A percentile compares a stretch with the other conserved stretches of the same genome.
These are phyloP conservation scores for Platorchestia sp. DNA, from an alignment of 1,140 invertebrate genomes.

Conservation along the genomic window DNA sequence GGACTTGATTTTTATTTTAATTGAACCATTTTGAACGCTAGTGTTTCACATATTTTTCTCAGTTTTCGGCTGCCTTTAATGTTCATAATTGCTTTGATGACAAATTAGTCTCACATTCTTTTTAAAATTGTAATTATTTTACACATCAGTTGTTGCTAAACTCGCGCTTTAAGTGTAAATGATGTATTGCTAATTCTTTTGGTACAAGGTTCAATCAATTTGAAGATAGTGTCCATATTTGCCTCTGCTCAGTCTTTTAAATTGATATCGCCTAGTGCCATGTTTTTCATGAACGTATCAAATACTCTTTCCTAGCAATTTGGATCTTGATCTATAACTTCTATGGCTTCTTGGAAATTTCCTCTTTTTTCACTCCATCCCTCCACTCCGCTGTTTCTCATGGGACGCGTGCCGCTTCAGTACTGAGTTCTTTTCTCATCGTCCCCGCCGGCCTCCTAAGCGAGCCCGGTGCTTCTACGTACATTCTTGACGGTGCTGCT, in stretches of 20 bases:
- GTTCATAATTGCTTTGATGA: background rate
- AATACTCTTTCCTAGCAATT: too few species aligned
- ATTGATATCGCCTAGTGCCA: too few species aligned
- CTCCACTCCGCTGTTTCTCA: too few species aligned
- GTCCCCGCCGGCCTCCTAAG: too few species aligned
- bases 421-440: background rate
- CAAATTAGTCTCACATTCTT: too few species aligned
- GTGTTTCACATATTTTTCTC: background rate
- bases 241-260: background rate
- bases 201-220: background rate
- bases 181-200: background rate
- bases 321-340: too few species aligned
- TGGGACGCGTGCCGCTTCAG: background rate
- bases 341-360: too few species aligned
- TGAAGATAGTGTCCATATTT: background rate
- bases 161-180: background rate
- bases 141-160: background rate
- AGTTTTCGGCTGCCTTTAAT: background rate
- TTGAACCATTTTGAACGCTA: background rate
- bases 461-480: background rate
- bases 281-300: too few species aligned
- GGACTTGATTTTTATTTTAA: background rate
- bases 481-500: background rate
- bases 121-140: too few species aligned
- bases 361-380: background rate